A percentile compares a stretch with the other conserved stretches of the same genome.
Evolutionary conservation across 1,140 invertebrate species (phyloP).

Genomic region (Zaprionus tsacasi): DNA sequence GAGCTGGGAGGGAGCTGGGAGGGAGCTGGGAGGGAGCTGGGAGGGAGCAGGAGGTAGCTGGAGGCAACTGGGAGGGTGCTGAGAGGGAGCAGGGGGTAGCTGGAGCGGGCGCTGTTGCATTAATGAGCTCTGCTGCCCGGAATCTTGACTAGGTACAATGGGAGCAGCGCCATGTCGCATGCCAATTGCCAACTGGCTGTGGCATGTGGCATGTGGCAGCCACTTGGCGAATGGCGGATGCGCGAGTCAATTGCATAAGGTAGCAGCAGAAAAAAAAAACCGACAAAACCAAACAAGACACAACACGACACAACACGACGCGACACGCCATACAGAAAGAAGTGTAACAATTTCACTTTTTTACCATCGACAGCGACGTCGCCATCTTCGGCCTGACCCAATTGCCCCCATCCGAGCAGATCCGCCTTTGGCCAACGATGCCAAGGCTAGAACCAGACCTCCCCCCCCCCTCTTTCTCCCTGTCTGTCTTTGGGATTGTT

Average conservation of each 20-base stretch:
- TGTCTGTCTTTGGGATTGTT: constrained; percentile 1
- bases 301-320: constrained; percentile 2
- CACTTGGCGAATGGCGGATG: constrained; percentile 64
- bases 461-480: neutral
- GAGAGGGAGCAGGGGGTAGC: constrained; percentile 2
- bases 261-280: constrained; percentile 22
- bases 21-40: too few relatives aligned
- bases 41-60: too few relatives aligned
- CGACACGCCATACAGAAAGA: constrained; percentile 7
- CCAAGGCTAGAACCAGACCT: constrained; percentile 65
- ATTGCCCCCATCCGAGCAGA: constrained; percentile 62
- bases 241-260: constrained; percentile 77
- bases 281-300: constrained; percentile 22
- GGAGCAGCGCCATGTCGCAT: constrained; percentile 52
- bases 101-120: constrained; percentile 19
- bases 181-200: constrained; percentile 48
- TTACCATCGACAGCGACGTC: constrained; percentile 25
- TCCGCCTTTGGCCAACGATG: constrained; percentile 66
- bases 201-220: constrained; percentile 8
- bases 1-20: too few relatives aligned
- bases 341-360: constrained; percentile 79
- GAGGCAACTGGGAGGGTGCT: too few relatives aligned
- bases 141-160: constrained; percentile 59
- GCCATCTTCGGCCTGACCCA: constrained; percentile 54
- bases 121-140: constrained; percentile 42